phyloP scores from a whole-genome alignment of 2,113 vertebrate species.

The Toxotes chatareus region DNA sequence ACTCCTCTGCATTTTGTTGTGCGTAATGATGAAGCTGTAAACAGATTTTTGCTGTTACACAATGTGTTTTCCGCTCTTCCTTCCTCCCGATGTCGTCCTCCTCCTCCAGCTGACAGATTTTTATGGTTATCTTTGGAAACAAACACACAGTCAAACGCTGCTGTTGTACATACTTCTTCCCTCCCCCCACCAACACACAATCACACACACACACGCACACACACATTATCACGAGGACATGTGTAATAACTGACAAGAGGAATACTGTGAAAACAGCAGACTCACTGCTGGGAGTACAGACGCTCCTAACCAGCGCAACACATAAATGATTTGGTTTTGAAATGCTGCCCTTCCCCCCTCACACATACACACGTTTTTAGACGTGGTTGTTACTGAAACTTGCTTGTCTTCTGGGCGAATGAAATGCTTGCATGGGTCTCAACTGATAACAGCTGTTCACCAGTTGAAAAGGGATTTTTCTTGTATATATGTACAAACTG shows the following conservation, averaged over 20 bases:
- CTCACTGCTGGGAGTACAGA: conserved; percentile 15
- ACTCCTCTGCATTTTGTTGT: conserved; percentile 1
- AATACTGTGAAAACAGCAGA: conserved; percentile 31
- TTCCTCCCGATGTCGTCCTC: conserved; percentile 20
- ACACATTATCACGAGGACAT: conserved; percentile 2
- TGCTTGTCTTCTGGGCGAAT: neutral
- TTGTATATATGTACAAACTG: neutral
- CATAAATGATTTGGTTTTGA: conserved; percentile 20
- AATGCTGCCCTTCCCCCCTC: neutral
- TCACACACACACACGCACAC: conserved; percentile 2
- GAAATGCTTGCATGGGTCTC: neutral
- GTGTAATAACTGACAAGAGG: conserved; percentile 5
- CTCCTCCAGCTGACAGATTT: conserved; percentile 37
- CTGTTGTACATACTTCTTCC: conserved; percentile 11
- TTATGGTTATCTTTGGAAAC: conserved; percentile 49
- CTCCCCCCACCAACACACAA: neutral
- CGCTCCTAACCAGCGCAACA: neutral
- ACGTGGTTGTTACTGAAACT: too few species aligned
- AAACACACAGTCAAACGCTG: conserved; percentile 41
- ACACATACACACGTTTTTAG: conserved; percentile 1
- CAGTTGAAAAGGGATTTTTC: neutral
- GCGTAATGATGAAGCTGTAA: conserved; percentile 9
- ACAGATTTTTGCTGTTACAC: conserved; percentile 17
- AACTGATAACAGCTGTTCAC: too few species aligned
- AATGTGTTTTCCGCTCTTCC: conserved; percentile 12